These are phyloP conservation scores for Poeciliopsis turneri DNA, from an alignment of 2,797 vertebrate species.

Conservation along the genomic window DNA sequence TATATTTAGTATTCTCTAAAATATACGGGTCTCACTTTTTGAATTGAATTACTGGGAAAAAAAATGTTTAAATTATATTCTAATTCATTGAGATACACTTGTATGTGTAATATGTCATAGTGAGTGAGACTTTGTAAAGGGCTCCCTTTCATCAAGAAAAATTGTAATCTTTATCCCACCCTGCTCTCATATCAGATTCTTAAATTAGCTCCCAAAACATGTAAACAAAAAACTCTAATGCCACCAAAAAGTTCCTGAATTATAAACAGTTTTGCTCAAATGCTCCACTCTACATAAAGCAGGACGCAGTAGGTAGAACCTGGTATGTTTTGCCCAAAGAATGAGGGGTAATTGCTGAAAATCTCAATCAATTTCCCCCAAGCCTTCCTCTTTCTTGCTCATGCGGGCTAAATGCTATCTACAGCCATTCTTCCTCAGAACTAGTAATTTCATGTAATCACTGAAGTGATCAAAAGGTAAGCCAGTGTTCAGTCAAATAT, in stretches of 20 bases:
- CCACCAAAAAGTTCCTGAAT: conserved; percentile 35
- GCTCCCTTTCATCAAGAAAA: not conserved
- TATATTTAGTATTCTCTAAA: not conserved
- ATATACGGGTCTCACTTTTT: not conserved
- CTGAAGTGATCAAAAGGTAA: conserved; percentile 72
- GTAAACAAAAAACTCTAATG: conserved; percentile 29
- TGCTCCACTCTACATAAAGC: conserved; percentile 27
- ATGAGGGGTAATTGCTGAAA: conserved; percentile 75
- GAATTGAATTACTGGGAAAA: not conserved
- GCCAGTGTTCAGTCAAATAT: conserved; percentile 74
- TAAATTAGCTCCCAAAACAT: conserved; percentile 31
- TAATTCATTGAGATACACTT: not conserved
- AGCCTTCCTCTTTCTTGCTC: conserved; percentile 66
- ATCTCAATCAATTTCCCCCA: conserved; percentile 76
- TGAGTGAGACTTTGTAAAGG: not conserved
- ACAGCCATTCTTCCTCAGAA: conserved; percentile 71
- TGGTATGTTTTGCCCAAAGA: conserved; percentile 70
- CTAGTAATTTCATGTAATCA: conserved; percentile 82
- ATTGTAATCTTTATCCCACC: conserved; percentile 9
- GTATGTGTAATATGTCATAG: conserved; percentile 6
- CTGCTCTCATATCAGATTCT: conserved; percentile 20
- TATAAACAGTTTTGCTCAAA: conserved; percentile 54
- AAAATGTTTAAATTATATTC: not conserved
- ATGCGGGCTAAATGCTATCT: conserved; percentile 73
- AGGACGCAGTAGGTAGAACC: conserved; percentile 43